Percentiles rank a stretch among this genome's conserved stretches.
These are phyloP conservation scores for Oreortyx pictus DNA, from an alignment of 2,797 vertebrate species.

Conservation along the genomic window DNA sequence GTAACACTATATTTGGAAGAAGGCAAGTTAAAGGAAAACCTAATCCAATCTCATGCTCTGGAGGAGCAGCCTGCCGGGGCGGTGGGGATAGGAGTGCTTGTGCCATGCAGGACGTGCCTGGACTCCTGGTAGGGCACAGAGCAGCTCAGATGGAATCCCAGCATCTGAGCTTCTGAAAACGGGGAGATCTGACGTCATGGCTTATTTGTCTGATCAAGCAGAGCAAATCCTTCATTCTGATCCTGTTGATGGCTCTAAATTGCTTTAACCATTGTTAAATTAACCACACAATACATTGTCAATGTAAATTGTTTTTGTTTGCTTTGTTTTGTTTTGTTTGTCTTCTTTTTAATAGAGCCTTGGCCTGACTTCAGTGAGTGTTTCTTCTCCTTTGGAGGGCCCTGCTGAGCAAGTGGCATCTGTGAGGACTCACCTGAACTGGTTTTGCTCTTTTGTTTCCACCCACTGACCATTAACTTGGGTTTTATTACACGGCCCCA, in stretches of 20 bases:
- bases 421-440: neutral
- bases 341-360: neutral
- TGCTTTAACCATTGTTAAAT: constrained; percentile 49
- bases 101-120: neutral
- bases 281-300: constrained; percentile 33
- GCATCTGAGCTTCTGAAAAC: neutral
- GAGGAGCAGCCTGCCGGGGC: neutral
- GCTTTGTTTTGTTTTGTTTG: neutral
- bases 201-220: constrained; percentile 59
- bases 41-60: constrained; percentile 48
- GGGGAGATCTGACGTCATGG: neutral
- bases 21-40: constrained; percentile 24
- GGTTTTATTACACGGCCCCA: neutral
- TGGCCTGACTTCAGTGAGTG: neutral
- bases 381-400: neutral
- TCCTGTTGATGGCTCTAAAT: constrained; percentile 51
- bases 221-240: constrained; percentile 46
- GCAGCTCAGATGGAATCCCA: neutral
- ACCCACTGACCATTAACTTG: neutral
- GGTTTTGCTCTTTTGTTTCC: neutral
- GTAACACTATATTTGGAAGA: neutral
- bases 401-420: neutral
- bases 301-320: neutral
- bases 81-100: neutral
- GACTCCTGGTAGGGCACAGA: neutral